Evolutionary conservation across 2,797 vertebrate species (phyloP).

Genomic region (Potorous gilbertii): DNA sequence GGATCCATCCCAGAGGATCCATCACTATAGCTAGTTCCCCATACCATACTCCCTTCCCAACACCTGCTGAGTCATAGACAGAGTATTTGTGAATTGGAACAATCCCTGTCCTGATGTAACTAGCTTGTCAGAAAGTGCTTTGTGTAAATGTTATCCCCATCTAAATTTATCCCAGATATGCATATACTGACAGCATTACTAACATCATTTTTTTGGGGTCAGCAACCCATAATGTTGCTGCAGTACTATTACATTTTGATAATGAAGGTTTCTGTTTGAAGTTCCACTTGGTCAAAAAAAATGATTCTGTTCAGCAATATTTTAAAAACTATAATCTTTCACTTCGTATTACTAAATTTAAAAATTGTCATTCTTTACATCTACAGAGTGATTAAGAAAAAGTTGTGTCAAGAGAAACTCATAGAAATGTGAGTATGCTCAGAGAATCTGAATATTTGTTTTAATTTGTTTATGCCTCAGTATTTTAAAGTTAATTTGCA

Average conservation of each 20-base stretch:
- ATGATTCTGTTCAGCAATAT: neutral
- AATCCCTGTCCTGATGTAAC: neutral
- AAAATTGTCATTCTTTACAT: neutral
- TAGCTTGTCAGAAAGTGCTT: neutral
- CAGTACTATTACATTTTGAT: neutral
- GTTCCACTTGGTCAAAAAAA: neutral
- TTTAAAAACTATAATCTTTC: neutral
- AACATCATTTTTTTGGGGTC: neutral
- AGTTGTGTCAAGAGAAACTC: constrained; percentile 26
- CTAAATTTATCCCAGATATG: neutral
- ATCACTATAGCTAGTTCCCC: neutral
- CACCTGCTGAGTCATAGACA: neutral
- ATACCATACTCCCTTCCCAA: neutral
- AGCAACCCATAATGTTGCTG: neutral
- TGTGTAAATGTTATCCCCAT: neutral
- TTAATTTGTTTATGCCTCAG: neutral
- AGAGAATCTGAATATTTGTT: neutral
- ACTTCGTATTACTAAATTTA: neutral
- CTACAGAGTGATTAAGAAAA: neutral
- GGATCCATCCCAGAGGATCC: neutral
- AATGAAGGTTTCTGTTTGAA: neutral
- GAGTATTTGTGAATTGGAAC: neutral
- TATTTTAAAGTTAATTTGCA: neutral
- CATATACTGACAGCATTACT: neutral
- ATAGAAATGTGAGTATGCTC: neutral